Evolutionary conservation across 2,113 vertebrate genomes (phyloP).

Genomic region (Osmerus eperlanus): DNA sequence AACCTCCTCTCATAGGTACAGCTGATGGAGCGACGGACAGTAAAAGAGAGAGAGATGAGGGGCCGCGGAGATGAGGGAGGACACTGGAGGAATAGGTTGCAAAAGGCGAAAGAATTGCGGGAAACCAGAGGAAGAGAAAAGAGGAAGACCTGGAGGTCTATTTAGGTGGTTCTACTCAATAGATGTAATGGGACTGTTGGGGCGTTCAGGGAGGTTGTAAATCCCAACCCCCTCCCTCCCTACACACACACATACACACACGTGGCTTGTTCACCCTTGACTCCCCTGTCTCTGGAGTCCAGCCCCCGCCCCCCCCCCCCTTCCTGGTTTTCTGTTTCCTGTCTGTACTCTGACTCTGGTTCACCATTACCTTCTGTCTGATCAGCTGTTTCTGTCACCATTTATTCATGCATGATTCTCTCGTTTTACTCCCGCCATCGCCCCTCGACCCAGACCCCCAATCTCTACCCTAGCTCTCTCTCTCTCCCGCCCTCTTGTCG

Average conservation of each 20-base stretch:
- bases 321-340: neutral
- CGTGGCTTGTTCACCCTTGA: conserved; percentile 18
- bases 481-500: neutral
- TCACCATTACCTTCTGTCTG: conserved; percentile 32
- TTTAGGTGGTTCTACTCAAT: too few relatives aligned
- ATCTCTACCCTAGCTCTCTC: conserved; percentile 1
- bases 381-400: conserved; percentile 42
- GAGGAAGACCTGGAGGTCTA: too few relatives aligned
- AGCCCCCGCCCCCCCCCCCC: neutral
- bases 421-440: neutral
- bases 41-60: too few relatives aligned
- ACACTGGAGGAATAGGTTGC: too few relatives aligned
- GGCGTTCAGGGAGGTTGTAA: neutral
- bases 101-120: conserved; percentile 11
- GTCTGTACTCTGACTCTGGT: conserved; percentile 20
- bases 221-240: neutral
- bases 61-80: too few relatives aligned
- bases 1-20: neutral
- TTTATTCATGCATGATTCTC: conserved; percentile 40
- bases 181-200: neutral
- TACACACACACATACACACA: conserved; percentile 18
- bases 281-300: conserved; percentile 31
- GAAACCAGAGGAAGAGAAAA: neutral
- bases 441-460: neutral
- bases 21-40: neutral